These are phyloP conservation scores for Araneus ventricosus DNA, from an alignment of 1,140 invertebrate genomes.

Conservation along the genomic window DNA sequence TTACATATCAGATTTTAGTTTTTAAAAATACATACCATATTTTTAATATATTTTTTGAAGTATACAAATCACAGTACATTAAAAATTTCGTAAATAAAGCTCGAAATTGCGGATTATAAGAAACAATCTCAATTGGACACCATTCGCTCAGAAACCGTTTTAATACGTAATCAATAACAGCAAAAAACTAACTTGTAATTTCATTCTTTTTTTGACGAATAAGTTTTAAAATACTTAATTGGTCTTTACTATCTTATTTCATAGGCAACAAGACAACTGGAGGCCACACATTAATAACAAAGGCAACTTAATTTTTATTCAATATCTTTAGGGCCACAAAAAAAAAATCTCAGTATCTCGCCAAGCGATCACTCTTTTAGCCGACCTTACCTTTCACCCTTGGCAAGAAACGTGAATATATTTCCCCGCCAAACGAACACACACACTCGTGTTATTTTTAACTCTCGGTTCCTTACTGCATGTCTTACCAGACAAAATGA, in stretches of 20 bases:
- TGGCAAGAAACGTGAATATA: not conserved
- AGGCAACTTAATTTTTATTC: not conserved
- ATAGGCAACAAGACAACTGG: not conserved
- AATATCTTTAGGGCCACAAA: not conserved
- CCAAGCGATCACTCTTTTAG: not conserved
- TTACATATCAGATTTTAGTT: no score
- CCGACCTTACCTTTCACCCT: not conserved
- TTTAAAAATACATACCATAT: no score
- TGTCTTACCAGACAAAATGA: not conserved
- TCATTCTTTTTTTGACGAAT: not conserved
- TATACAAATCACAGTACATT: no score
- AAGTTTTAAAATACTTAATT: not conserved
- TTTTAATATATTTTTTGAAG: no score
- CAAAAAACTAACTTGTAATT: not conserved
- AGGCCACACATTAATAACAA: not conserved
- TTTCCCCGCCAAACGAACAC: not conserved
- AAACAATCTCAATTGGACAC: no score
- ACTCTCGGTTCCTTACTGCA: not conserved
- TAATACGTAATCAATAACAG: no score
- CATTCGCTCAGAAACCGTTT: no score
- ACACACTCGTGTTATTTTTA: not conserved
- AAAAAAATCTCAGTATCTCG: not conserved
- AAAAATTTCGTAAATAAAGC: no score
- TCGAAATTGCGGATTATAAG: no score
- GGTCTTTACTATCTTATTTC: not conserved